Evolutionary conservation across 2,113 vertebrate species (phyloP).

Genomic region (Meriones unguiculatus): DNA sequence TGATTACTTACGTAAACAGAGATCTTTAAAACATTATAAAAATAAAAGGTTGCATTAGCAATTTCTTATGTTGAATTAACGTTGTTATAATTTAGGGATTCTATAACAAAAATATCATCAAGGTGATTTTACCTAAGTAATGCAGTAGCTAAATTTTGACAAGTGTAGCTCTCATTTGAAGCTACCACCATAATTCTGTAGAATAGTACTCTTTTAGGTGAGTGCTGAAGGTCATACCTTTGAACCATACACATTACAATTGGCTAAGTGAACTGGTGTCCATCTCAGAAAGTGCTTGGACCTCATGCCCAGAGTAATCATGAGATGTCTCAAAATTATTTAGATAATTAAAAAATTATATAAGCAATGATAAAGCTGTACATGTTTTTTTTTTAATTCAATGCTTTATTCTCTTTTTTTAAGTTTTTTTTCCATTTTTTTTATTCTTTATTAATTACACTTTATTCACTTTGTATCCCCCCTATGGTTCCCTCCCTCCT

Average conservation of each 20-base stretch:
- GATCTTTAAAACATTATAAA: constrained; percentile 18
- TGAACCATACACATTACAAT: neutral
- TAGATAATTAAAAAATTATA: neutral
- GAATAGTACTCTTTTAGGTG: neutral
- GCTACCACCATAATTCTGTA: neutral
- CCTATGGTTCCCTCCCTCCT: too few species aligned
- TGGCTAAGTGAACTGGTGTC: neutral
- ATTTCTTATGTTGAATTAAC: neutral
- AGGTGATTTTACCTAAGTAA: constrained; percentile 4
- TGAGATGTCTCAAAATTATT: neutral
- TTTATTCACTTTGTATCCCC: too few species aligned
- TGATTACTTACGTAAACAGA: neutral
- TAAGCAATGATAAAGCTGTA: neutral
- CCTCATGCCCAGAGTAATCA: neutral
- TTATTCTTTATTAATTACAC: too few species aligned
- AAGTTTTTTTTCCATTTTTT: too few species aligned
- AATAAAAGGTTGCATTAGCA: neutral
- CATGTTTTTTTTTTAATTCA: too few species aligned
- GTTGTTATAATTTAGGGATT: neutral
- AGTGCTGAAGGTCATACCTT: neutral
- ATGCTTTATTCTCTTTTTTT: too few species aligned
- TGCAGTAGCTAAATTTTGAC: neutral
- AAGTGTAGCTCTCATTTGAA: neutral
- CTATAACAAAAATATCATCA: neutral
- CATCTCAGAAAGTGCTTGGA: neutral